Evolutionary conservation across 2,888 invertebrate species (phyloP).

Genomic region (Cylindroiulus punctatus): DNA sequence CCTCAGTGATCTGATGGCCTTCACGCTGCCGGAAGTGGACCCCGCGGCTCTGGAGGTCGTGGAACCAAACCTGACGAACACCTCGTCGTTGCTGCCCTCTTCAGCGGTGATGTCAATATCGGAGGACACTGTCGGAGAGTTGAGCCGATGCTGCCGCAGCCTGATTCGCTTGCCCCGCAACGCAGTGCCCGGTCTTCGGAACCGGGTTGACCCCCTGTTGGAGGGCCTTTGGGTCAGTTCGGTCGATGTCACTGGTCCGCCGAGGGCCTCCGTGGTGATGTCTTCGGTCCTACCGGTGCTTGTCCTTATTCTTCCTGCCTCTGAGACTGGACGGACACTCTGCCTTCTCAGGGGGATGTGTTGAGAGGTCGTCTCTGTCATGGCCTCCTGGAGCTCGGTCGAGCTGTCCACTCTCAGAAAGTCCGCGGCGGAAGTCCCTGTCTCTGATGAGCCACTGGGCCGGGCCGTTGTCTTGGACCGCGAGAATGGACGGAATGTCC

Average conservation of each 20-base stretch:
- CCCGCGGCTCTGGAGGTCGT: conserved; percentile 1
- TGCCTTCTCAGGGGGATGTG: neutral
- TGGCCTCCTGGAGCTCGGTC: conserved; percentile 6
- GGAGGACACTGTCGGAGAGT: neutral
- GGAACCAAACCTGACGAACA: conserved; percentile 39
- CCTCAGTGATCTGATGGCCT: neutral
- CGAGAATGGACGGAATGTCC: conserved; percentile 22
- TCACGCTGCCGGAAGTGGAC: neutral
- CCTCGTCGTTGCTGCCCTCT: conserved; percentile 47
- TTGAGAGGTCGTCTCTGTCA: neutral
- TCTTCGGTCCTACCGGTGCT: neutral
- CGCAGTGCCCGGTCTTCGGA: neutral
- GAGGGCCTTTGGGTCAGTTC: neutral
- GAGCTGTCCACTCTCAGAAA: neutral
- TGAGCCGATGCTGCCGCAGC: neutral
- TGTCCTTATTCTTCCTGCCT: neutral
- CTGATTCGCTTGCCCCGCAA: neutral
- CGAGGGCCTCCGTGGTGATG: neutral
- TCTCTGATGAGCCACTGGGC: neutral
- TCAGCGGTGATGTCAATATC: conserved; percentile 46
- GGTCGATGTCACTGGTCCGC: neutral
- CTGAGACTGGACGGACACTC: neutral
- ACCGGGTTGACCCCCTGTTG: neutral
- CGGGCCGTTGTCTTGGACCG: neutral
- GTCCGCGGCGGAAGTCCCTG: neutral